Conservation (phyloP, 2,113 vertebrate species). For the Sceloporus tristichus region DNA sequence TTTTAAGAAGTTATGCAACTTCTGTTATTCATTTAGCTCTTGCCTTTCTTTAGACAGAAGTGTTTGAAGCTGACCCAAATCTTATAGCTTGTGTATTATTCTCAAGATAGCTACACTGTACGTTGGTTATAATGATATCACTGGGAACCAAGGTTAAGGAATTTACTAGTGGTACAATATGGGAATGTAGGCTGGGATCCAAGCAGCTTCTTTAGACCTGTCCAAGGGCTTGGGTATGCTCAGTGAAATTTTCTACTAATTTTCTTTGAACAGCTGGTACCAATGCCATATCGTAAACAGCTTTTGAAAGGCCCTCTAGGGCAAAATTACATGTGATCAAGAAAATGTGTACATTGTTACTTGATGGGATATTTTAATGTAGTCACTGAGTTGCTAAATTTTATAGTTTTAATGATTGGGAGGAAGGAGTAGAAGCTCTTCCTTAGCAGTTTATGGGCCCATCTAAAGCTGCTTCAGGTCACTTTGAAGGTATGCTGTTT, state of each 20-base stretch:
- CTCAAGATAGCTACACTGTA: conserved; percentile 25
- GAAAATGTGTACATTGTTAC: too few relatives aligned
- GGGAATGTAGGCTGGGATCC: neutral
- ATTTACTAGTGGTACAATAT: neutral
- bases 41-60: conserved; percentile 11
- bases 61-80: conserved; percentile 36
- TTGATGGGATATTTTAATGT: too few relatives aligned
- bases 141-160: neutral
- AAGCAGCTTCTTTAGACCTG: neutral
- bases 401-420: too few relatives aligned
- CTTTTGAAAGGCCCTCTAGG: neutral
- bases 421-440: neutral
- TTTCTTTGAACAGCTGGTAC: conserved; percentile 3
- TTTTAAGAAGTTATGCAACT: conserved; percentile 43
- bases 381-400: neutral
- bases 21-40: conserved; percentile 60
- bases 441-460: neutral
- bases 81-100: conserved; percentile 36
- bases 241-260: neutral
- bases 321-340: neutral
- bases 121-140: conserved; percentile 46
- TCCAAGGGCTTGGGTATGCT: neutral
- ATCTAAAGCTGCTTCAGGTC: too few relatives aligned
- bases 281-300: neutral
- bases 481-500: too few relatives aligned